Percentiles rank a stretch among this genome's conserved stretches.
phyloP scores from a whole-genome alignment of 2,113 vertebrate species.

The Rhipidura dahli region DNA sequence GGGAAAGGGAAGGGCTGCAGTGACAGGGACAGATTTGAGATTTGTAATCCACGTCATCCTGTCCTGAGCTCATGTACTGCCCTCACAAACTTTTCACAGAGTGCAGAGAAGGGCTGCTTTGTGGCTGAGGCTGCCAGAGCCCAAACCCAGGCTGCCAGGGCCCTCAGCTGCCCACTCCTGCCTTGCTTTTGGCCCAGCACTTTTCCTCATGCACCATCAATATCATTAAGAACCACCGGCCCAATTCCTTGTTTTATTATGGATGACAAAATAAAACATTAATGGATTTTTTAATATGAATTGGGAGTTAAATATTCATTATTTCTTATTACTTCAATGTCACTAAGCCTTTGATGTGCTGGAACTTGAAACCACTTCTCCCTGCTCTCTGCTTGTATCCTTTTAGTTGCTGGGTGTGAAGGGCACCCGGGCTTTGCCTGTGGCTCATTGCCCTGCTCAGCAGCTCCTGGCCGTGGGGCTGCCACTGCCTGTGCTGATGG shows the following conservation, averaged over 20 bases:
- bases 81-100: rapidly evolving
- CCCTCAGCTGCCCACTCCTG: background rate
- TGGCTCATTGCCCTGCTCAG: background rate
- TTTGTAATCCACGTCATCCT: background rate
- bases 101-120: rapidly evolving
- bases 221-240: background rate
- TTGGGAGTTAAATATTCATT: constrained; percentile 49
- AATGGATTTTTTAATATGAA: constrained; percentile 2
- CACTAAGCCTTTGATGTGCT: background rate
- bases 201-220: background rate
- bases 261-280: constrained; percentile 43
- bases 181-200: background rate
- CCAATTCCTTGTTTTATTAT: constrained; percentile 5
- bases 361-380: background rate
- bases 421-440: background rate
- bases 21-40: background rate
- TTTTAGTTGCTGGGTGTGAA: background rate
- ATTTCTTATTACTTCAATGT: background rate
- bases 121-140: background rate
- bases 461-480: background rate
- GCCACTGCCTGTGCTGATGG: background rate
- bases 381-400: background rate
- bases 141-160: rapidly evolving
- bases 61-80: background rate
- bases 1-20: background rate